phyloP scores from a whole-genome alignment of 2,888 invertebrate genomes.

The Sarcophaga carnaria region DNA sequence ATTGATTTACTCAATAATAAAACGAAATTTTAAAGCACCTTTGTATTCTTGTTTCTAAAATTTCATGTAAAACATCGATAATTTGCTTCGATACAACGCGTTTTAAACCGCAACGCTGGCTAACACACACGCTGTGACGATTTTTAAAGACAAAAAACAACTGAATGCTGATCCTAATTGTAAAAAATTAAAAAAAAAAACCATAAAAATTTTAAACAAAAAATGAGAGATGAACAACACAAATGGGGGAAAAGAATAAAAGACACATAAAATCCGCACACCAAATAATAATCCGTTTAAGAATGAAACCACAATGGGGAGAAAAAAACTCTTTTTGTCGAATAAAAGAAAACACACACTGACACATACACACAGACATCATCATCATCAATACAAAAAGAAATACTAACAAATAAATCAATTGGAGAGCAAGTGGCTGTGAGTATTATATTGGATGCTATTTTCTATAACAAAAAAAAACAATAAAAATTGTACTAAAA shows the following conservation, averaged over 20 bases:
- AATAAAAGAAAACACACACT: constrained; percentile 27
- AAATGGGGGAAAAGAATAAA: constrained; percentile 9
- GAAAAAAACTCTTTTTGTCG: constrained; percentile 17
- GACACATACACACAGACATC: neutral
- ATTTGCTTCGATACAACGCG: neutral
- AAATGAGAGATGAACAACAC: neutral
- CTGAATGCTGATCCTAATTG: constrained; percentile 47
- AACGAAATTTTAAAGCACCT: neutral
- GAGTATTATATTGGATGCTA: constrained; percentile 10
- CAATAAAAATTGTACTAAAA: no score
- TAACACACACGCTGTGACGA: constrained; percentile 54
- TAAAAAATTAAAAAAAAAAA: constrained; percentile 16
- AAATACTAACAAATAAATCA: neutral
- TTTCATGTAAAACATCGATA: neutral
- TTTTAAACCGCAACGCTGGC: neutral
- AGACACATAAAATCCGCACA: constrained; percentile 46
- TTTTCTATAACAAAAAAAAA: neutral
- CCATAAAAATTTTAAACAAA: neutral
- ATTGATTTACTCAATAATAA: neutral
- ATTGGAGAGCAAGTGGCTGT: constrained; percentile 42
- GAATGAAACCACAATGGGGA: constrained; percentile 28
- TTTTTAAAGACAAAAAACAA: constrained; percentile 62
- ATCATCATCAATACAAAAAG: neutral
- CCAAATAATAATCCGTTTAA: constrained; percentile 23
- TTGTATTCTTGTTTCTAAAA: neutral